Conservation (phyloP, 2,113 vertebrate species). For the Nothoprocta perdicaria region DNA sequence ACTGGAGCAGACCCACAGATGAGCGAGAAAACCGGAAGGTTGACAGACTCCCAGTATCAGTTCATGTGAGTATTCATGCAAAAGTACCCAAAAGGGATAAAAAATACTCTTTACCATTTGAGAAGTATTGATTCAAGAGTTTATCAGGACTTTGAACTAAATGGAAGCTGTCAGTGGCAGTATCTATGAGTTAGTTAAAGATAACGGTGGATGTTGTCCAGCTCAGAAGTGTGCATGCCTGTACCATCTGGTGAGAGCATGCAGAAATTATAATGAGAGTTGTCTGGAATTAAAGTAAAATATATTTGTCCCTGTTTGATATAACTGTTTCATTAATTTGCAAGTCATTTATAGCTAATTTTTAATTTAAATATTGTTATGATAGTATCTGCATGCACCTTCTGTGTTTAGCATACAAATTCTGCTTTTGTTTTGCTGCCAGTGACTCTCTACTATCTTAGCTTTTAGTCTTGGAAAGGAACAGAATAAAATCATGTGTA, state of each 20-base stretch:
- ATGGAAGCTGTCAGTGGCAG: not conserved
- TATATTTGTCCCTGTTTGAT: not conserved
- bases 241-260: not conserved
- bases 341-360: not conserved
- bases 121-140: not conserved
- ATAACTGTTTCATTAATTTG: not conserved
- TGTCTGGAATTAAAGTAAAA: conserved; percentile 27
- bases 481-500: not conserved
- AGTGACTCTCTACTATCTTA: not conserved
- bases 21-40: not conserved
- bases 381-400: not conserved
- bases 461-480: not conserved
- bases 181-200: not conserved
- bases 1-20: not conserved
- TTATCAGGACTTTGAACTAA: not conserved
- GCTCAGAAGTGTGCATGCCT: not conserved
- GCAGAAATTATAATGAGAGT: conserved; percentile 13
- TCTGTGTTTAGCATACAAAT: not conserved
- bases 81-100: too few relatives aligned
- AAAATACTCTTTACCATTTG: not conserved
- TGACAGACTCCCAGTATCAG: not conserved
- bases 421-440: not conserved
- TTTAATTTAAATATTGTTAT: not conserved
- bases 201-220: not conserved
- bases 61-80: not conserved